Base-by-base conservation (phyloP, 1,140 invertebrate species). In the Cotesia chilonis region DNA sequence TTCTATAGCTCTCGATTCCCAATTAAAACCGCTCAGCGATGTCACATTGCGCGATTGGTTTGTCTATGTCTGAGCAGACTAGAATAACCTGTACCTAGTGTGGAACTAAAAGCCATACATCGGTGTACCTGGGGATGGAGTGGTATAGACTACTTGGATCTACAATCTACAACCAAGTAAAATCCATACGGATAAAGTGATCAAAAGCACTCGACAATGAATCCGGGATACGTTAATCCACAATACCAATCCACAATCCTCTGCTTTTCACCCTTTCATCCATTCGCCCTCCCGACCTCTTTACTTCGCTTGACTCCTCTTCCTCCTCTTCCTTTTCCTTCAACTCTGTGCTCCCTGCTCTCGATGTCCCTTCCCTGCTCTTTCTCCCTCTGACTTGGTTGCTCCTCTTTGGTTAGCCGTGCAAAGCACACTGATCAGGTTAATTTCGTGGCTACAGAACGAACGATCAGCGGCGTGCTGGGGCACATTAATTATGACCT, bases 181-280 rank as follows among this genome's bases (percentile, higher is more conserved):
- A 65, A 28, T 47, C 36, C 7, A 51, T 37, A 14, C 38, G 7
- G 63, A 65, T 51, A 37, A 65, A 65, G 41, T 20, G 36, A 65
- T 65, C 63, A 65, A 65, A 65, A 63, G 63, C 63, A 65, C 63
- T 65, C 41, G 41, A n/a, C 63, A 65, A 65, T 65, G 63, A 65
- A n/a, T 65, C 63, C 37, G 20, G 63, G 20, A 65, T 65, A 65
- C 38, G 63, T 9, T 51, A 65, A 65, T 65, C 63, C 28, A 63
- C 36, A 38, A 36, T 37, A 12, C 60, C 35, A 63, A 63, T 59
- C 57, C 57, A 35, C 35, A 63, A 63, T 59, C 57, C 57, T 59
- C 57, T 59, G 57, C 57, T 20, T 35, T 59, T 59, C 57, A 59
- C 20, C 57, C 57, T 59, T 17, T 17, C 17, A 7, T 9, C 20